Base-by-base conservation (phyloP, 2,888 invertebrate genomes). In the Mythimna loreyi region DNA sequence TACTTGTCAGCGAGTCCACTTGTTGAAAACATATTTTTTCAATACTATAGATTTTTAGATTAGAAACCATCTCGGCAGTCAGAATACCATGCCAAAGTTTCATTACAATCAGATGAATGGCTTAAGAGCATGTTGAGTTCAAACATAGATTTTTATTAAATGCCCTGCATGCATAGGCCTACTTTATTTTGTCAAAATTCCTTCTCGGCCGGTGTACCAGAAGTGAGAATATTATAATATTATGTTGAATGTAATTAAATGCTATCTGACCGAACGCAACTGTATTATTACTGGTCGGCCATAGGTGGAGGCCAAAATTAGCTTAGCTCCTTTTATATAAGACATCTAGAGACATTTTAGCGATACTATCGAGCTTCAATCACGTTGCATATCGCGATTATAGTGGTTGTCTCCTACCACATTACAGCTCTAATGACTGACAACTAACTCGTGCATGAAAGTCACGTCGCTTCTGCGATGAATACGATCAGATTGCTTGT, bases 371-470 rank as follows among this genome's bases (percentile, higher is more conserved):
- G 49, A 47, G 40, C 45, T 49, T 43, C 21, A 23, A 52, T 56
- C 47, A 40, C 21, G 25, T 63, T 56, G 49, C 45, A 4, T 50
- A 55, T 47, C 23, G 50, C 19, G 2, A 70, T 70, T 66, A 33
- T 47, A 49, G 52, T 63, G 59, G 52, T 47, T 56, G 75, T 53
- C 25, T 62, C 25, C 61, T 55, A 25, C 45, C 68, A 68, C 49
- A 75, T 66, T 60, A 36, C 49, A 23, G 50, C 33, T 66, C 25
- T 52, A 62, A 50, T 75, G 59, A 59, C 53, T 19, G 61, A 47
- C 57, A 64, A 50, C 25, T 63, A 68, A 77, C 43, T 72, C 78
- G 70, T 75, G 76, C 76, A 58, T 59, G 40, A 66, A 66, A 68
- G 40, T 53, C 56, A 64, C 45, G 68, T 65, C 60, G 23, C 36